Evolutionary conservation across 2,888 invertebrate species (phyloP), one percentile per base, ranked within the genome.

Genomic region (Caenorhabditis becei): DNA sequence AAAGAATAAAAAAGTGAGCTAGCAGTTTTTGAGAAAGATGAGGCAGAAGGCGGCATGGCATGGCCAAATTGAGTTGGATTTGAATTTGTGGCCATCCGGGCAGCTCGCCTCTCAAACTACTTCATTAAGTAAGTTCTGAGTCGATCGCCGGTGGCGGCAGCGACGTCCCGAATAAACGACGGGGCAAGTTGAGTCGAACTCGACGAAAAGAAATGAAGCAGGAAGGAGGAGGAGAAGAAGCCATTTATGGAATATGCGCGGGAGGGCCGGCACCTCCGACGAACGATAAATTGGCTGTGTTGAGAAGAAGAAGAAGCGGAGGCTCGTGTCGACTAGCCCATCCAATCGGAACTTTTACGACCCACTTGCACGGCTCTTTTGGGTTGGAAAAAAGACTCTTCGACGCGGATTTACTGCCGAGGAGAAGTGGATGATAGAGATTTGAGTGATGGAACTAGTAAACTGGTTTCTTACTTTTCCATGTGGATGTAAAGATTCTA

Each of bases 271-370:
- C 54, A 16, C 28, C 28, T n/a, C 26, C n/a, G n/a, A n/a, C 20
- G 56, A 56, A 56, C 56, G 56, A 56, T 56, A 56, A 56, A 56
- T 56, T 56, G 56, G 56, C 56, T 28, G 18, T 2, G 14, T 20
- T 26, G 24, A 24, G 53, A 23, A 24, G 53, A 26, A 14, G 54
- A 28, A 51, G 51, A 24, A 54, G 54, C n/a, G n/a, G n/a, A 26
- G 11, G 26, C 24, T 26, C 24, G 54, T 54, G 28, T 4, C 20
- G 56, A 20, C 18, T 26, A 59, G 62, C 49, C 62, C 51, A 77
- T 69, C 70, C 70, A 69, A 62, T 69, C 70, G 53, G 69, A 75
- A 74, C 49, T 69, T 69, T 77, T 69, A 77, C 47, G 67, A 77
- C 61, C 77, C 62, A 77, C 61, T 62, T 56, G 35, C 77, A 58